phyloP scores from a whole-genome alignment of 2,888 invertebrate genomes.

The Coenonympha glycerion region DNA sequence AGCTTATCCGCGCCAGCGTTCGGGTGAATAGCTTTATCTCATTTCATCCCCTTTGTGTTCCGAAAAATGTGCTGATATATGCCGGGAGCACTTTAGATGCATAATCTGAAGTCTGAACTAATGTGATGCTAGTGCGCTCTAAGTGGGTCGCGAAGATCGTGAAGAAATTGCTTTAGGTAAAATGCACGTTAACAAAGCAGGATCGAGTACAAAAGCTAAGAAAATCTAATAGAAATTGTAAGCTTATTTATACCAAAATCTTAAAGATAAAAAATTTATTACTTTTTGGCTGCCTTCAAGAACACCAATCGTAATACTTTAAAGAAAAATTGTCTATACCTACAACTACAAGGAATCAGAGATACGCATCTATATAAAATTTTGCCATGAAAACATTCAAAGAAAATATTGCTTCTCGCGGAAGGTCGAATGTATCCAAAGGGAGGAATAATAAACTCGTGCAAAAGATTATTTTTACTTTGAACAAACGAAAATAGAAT shows the following conservation, averaged over 20 bases:
- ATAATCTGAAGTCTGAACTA: conserved; percentile 12
- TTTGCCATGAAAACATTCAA: too few species aligned
- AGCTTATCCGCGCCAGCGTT: conserved; percentile 7
- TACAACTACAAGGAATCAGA: too few species aligned
- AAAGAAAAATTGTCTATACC: too few species aligned
- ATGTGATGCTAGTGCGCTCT: conserved; percentile 11
- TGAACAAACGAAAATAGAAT: neutral
- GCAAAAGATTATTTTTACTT: neutral
- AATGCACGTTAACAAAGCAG: conserved; percentile 4
- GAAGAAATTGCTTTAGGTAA: conserved; percentile 14
- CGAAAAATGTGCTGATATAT: conserved; percentile 8
- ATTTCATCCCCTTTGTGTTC: conserved; percentile 15
- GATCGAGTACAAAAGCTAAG: neutral
- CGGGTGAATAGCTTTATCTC: conserved; percentile 8
- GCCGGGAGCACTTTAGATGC: conserved; percentile 11
- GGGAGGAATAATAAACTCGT: neutral
- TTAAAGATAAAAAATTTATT: neutral
- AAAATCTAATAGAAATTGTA: neutral
- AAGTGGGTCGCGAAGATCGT: conserved; percentile 10
- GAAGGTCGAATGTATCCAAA: too few species aligned
- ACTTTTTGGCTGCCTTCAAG: too few species aligned
- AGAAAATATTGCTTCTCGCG: too few species aligned
- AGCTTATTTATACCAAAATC: neutral
- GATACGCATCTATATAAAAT: too few species aligned
- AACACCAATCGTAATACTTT: too few species aligned